Conservation (phyloP, 2,888 invertebrate genomes). For the Hirtodrosophila confusa region DNA sequence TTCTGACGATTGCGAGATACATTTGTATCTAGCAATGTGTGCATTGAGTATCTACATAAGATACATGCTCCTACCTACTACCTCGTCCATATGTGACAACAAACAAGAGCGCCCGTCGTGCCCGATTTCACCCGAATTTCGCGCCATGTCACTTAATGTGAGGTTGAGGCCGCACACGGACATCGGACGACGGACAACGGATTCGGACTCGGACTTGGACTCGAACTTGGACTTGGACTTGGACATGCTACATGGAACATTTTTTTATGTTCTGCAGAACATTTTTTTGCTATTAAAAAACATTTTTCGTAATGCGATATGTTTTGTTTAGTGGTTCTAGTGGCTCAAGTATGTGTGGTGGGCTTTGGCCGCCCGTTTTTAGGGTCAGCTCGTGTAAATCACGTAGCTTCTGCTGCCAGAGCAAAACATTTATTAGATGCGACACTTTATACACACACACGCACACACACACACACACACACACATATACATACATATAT, state of each 20-base stretch:
- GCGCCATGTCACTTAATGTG: constrained; percentile 33
- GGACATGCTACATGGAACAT: constrained; percentile 35
- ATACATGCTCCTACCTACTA: too few species aligned
- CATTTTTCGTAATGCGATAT: constrained; percentile 73
- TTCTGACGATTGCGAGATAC: constrained; percentile 38
- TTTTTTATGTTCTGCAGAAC: constrained; percentile 70
- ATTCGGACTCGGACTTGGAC: constrained; percentile 25
- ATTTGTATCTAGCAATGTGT: constrained; percentile 29
- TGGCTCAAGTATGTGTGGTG: constrained; percentile 6
- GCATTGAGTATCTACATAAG: constrained; percentile 18
- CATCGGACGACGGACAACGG: constrained; percentile 5
- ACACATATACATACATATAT: constrained; percentile 5
- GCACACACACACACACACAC: constrained; percentile 26
- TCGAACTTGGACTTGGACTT: constrained; percentile 25
- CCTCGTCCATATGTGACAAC: background rate
- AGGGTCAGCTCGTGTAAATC: constrained; percentile 67
- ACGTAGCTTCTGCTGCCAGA: constrained; percentile 44
- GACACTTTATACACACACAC: constrained; percentile 28
- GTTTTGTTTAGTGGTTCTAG: constrained; percentile 18
- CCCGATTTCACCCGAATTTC: constrained; percentile 70
- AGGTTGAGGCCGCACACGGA: constrained; percentile 30
- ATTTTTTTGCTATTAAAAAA: constrained; percentile 70
- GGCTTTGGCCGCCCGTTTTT: constrained; percentile 43
- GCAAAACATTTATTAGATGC: constrained; percentile 61
- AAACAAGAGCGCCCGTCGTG: constrained; percentile 33